Evolutionary conservation across 2,888 invertebrate species (phyloP), one percentile per base, ranked within the genome.

Genomic region (Cenopis cana): DNA sequence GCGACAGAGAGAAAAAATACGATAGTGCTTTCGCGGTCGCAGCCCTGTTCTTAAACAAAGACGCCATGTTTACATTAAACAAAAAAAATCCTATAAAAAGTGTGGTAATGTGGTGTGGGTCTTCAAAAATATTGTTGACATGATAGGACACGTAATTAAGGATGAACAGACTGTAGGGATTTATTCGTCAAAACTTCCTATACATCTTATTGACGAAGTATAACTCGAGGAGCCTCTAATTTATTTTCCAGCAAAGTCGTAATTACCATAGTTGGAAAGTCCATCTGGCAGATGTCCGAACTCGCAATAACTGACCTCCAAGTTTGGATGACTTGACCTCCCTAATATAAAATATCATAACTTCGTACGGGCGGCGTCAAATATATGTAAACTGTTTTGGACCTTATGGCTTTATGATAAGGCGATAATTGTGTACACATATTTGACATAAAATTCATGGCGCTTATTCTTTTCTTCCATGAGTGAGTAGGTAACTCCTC

Each of bases 261-360:
- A 59, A 69, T 69, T 69, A 69, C 64, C 64, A 54, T 69, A 59
- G 52, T 57, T 52, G 24, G 50, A 46, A 64, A 68, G 61, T 61
- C 60, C 41, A 54, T 41, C 64, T 59, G 57, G 59, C 69, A 69
- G 69, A 69, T 52, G 64, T 69, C 69, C 64, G 52, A 69, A 69
- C 57, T 65, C 50, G 14, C 41, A 20, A 66, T 66, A 64, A 69
- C 64, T 65, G 69, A 69, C 69, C 64, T 55, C 57, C 41, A 65
- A 65, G 29, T 65, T 65, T 6, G 14, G 36, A 62, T 24, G 38
- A 69, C 68, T 62, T 62, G 36, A 2, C 54, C 38, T 20, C 14
- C 14, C 10, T 20, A n/a, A 33, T 17, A 18, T 11, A 54, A 24
- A 64, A 64, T 52, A 18, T 20, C 52, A 1, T 24, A 64, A 38